Percentiles rank a stretch among this genome's conserved stretches.
Conservation (phyloP, 2,888 invertebrate genomes). For the Dryobotodes eremita region DNA sequence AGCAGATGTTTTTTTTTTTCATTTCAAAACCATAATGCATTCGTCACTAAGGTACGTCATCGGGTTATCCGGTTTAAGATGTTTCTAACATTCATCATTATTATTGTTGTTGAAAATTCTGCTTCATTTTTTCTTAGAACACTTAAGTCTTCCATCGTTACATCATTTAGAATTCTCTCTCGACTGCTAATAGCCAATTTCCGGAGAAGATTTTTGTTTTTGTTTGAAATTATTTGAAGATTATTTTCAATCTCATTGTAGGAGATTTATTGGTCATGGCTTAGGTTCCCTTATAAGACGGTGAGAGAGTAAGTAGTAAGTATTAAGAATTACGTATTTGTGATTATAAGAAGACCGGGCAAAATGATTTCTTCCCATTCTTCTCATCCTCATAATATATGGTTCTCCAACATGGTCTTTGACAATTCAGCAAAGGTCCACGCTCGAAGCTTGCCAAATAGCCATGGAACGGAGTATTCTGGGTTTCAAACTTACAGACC, state of each 20-base stretch:
- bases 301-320: no score
- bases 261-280: background rate
- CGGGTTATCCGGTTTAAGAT: background rate
- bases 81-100: background rate
- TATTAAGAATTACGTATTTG: no score
- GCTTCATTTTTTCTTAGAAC: background rate
- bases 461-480: no score
- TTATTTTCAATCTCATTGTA: background rate
- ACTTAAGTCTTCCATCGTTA: background rate
- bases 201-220: constrained; percentile 31
- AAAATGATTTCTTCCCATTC: no score
- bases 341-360: no score
- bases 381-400: no score
- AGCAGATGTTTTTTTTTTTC: no score
- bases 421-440: no score
- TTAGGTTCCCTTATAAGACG: no score
- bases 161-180: constrained; percentile 20
- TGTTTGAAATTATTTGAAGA: constrained; percentile 32
- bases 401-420: no score
- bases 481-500: no score
- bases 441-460: no score
- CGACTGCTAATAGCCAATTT: constrained; percentile 37
- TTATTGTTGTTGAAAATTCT: background rate
- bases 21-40: background rate
- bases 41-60: background rate